Conservation (phyloP, 2,113 vertebrate species). For the Pyxicephalus adspersus region DNA sequence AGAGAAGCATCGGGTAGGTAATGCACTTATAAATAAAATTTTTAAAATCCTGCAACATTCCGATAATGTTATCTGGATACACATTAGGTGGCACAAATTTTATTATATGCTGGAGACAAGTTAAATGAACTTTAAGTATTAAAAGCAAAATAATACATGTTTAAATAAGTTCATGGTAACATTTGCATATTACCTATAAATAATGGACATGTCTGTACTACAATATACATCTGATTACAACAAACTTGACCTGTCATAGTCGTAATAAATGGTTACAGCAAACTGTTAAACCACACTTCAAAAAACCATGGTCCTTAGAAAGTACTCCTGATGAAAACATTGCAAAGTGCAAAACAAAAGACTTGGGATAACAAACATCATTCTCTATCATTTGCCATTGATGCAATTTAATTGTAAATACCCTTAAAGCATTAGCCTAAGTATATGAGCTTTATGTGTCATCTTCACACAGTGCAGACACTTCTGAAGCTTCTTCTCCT, state of each 20-base stretch:
- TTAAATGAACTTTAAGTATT: background rate
- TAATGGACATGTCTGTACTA: constrained; percentile 1
- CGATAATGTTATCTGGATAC: background rate
- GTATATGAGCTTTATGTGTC: background rate
- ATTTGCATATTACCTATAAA: background rate
- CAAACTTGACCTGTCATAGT: constrained; percentile 5
- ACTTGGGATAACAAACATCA: background rate
- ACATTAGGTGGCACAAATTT: background rate
- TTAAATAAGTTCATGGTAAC: background rate
- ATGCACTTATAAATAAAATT: too few species aligned
- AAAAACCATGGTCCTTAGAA: background rate
- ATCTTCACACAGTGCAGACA: background rate
- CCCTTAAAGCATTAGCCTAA: background rate
- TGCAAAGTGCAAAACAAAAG: background rate
- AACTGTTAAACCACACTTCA: background rate
- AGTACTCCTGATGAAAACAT: background rate
- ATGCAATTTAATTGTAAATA: background rate
- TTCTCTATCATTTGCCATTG: background rate
- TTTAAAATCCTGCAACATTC: too few species aligned
- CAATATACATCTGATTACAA: constrained; percentile 1
- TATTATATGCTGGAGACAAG: constrained; percentile 12
- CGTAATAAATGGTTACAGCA: background rate
- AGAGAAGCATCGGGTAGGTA: too few species aligned
- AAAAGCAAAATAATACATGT: background rate
- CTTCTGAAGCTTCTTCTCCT: background rate